Evolutionary conservation across 2,888 invertebrate genomes (phyloP), one percentile per base, ranked within the genome.

Genomic region (Andrena chrysosceles): DNA sequence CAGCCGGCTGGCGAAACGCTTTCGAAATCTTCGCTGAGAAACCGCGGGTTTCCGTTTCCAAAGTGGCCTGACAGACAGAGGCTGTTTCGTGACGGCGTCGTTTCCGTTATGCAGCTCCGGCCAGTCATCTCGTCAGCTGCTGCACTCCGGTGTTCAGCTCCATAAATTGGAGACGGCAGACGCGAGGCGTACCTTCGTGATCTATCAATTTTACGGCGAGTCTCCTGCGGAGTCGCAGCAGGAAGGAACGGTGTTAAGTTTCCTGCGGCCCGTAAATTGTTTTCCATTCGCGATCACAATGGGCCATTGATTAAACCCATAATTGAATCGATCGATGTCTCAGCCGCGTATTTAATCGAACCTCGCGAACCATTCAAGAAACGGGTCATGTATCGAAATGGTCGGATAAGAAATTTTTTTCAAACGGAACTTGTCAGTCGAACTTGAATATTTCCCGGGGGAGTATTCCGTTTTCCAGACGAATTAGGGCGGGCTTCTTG

Each of bases 171-270:
- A 35, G n/a, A 23, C 64, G 56, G 56, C 64, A 42, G 29, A 64
- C 54, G n/a, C 42, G 49, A 48, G 10, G 13, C 62, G 70, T 35
- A 68, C 66, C 63, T 82, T 49, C 74, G 82, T 74, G 77, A 82
- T 82, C 82, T 87, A 82, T 86, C 85, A 71, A 70, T 85, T 74
- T 74, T 83, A 83, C 71, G 67, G 29, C 62, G 66, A 54, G 23
- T 48, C 79, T 66, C 73, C 75, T 62, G 77, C 20, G 54, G 75
- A 1, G 48, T 67, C 69, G 26, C 66, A 10, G 59, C 77, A 26
- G 62, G 77, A 71, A 70, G 74, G 64, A 75, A 56, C 77, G 52
- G 56, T 54, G 60, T 75, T 68, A 60, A 74, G 23, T 70, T 74
- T 71, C 68, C 26, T 42, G 23, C 59, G 49, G 67, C 13, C 66